Base-by-base conservation (phyloP, 2,888 invertebrate genomes). In the Eumacrocentrus americanus region DNA sequence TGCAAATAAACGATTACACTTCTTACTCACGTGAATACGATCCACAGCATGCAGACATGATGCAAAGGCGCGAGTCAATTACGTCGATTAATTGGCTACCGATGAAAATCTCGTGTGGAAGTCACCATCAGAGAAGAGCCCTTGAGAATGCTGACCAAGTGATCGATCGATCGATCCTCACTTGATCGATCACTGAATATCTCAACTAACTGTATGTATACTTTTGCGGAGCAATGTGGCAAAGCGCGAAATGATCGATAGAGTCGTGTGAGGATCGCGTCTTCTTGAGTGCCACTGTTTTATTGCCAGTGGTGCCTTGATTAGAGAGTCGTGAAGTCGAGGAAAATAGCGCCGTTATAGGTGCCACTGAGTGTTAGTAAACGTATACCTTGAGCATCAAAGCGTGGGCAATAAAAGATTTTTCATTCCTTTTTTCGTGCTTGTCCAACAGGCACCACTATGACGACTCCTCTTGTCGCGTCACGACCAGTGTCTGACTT, bases 71-170 rank as follows among this genome's bases (percentile, higher is more conserved):
- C 63, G 60, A 62, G 57, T 65, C 65, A 67, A 67, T 67, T 67
- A 67, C 67, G 38, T 60, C 63, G 63, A 67, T 67, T 67, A 67
- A 67, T 67, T 67, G 67, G 65, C 67, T 65, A 67, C 67, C 62
- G 65, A 67, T 67, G 65, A 67, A 61, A 65, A 67, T 65, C 60
- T 53, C 34, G 16, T 38, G 50, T 53, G 34, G 54, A 38, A 54
- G 52, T 50, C 50, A 52, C 22, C 35, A 14, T 37, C 12, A 22
- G 16, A 16, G 20, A 34, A 12, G 42, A 18, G 5, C 25, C 29
- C 9, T 53, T 16, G 25, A n/a, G 25, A 38, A 42, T 53, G 54
- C 38, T 58, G 59, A 58, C 52, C 38, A 42, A 40, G 50, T 61
- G 66, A 66, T 66, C 64, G 64, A 64, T 66, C 61, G 60, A 53